Percentiles rank a stretch among this genome's conserved stretches.
These are phyloP conservation scores for Chanos chanos DNA, from an alignment of 2,797 vertebrate genomes.

Conservation along the genomic window DNA sequence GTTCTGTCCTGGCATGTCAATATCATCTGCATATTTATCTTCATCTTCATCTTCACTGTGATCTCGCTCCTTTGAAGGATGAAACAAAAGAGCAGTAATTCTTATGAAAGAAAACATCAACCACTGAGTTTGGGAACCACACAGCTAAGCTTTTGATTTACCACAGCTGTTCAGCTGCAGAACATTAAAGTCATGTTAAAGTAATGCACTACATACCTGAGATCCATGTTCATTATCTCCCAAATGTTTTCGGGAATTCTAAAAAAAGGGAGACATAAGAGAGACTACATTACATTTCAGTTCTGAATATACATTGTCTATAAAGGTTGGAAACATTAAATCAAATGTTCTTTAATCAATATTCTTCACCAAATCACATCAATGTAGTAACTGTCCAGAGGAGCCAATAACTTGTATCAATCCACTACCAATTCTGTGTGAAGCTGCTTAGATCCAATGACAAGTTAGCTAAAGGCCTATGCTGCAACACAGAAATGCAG, in stretches of 20 bases:
- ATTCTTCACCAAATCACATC: too few species aligned
- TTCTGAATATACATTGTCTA: neutral
- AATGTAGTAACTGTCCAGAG: too few species aligned
- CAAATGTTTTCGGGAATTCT: slow-evolving; percentile 73
- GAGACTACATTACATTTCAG: neutral
- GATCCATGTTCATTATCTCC: slow-evolving; percentile 80
- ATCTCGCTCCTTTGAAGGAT: slow-evolving; percentile 80
- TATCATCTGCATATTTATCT: slow-evolving; percentile 97
- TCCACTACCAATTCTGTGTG: too few species aligned
- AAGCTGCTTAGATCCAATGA: too few species aligned
- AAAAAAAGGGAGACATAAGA: neutral
- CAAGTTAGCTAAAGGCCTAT: too few species aligned
- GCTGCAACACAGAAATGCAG: too few species aligned
- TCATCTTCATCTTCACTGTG: slow-evolving; percentile 97
- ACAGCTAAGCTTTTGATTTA: too few species aligned
- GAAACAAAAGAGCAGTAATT: neutral
- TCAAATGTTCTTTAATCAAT: too few species aligned
- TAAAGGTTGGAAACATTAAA: neutral
- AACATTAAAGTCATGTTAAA: too few species aligned
- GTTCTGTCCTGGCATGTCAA: slow-evolving; percentile 99
- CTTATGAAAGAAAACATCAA: neutral
- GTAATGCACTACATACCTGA: slow-evolving; percentile 43
- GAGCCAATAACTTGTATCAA: too few species aligned
- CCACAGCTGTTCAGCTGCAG: too few species aligned
- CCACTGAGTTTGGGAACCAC: neutral